Evolutionary conservation across 1,140 invertebrate species (phyloP).

Genomic region (Calycopis cecrops): DNA sequence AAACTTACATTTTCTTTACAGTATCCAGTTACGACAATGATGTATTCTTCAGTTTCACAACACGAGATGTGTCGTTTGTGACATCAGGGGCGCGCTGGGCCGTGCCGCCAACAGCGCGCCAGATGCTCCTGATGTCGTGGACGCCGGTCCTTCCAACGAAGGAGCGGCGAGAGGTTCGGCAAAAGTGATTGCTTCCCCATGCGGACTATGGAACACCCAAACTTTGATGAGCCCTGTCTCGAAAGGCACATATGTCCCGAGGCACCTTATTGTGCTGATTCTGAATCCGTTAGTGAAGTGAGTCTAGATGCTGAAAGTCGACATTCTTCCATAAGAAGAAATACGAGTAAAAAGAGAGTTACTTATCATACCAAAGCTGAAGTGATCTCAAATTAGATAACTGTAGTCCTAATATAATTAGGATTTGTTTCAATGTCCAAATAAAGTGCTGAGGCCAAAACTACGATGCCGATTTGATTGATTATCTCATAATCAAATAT

Average conservation of each 20-base stretch:
- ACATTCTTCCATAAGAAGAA: conserved; percentile 51
- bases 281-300: conserved; percentile 61
- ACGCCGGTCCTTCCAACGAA: conserved; percentile 39
- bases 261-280: conserved; percentile 48
- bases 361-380: conserved; percentile 67
- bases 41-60: conserved; percentile 70
- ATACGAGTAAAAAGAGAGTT: conserved; percentile 49
- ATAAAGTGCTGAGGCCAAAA: neutral
- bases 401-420: conserved; percentile 23
- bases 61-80: conserved; percentile 74
- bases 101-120: conserved; percentile 41
- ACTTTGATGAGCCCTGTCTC: conserved; percentile 45
- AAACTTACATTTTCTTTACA: conserved; percentile 35
- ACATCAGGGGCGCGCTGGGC: conserved; percentile 65
- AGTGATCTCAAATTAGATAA: conserved; percentile 48
- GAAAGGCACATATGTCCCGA: conserved; percentile 45
- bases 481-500: too few species aligned
- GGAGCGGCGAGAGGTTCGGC: conserved; percentile 38
- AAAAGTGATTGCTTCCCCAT: conserved; percentile 41
- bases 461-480: neutral
- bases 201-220: conserved; percentile 42
- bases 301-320: conserved; percentile 59
- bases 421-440: neutral
- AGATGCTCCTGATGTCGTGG: conserved; percentile 59
- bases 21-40: conserved; percentile 72